These are phyloP conservation scores for Myanophis thanlyinensis DNA, from an alignment of 2,113 vertebrate genomes.

Conservation along the genomic window DNA sequence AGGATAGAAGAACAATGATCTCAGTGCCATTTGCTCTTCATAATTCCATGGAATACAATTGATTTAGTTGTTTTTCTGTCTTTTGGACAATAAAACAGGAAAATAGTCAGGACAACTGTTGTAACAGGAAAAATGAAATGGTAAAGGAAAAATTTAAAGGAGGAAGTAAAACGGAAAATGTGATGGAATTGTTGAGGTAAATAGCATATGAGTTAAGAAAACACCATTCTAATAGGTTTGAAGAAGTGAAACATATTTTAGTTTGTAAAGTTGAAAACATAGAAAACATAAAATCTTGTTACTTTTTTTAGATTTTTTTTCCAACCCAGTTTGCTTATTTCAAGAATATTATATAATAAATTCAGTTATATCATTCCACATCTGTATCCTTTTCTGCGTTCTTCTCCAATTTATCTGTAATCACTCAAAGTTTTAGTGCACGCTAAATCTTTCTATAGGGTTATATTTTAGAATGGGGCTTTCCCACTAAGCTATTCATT, in stretches of 20 bases:
- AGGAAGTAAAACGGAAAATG: neutral
- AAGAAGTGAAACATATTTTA: neutral
- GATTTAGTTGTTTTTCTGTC: neutral
- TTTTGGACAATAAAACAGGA: neutral
- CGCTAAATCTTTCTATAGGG: neutral
- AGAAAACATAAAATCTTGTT: neutral
- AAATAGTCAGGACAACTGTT: neutral
- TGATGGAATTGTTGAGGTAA: neutral
- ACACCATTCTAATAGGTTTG: neutral
- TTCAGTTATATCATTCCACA: neutral
- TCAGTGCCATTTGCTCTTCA: neutral
- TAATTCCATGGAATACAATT: neutral
- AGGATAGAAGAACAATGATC: neutral
- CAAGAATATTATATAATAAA: neutral
- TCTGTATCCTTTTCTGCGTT: neutral
- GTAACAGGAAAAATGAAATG: neutral
- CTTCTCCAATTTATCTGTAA: neutral
- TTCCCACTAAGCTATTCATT: neutral
- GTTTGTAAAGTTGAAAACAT: neutral
- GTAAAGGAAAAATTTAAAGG: neutral
- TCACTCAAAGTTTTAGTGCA: neutral
- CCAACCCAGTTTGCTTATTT: neutral
- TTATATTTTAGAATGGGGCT: neutral
- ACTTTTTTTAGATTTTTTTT: neutral
- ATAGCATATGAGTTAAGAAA: neutral